These are phyloP conservation scores for Coenobita brevimanus DNA, from an alignment of 1,140 invertebrate species.

Conservation along the genomic window DNA sequence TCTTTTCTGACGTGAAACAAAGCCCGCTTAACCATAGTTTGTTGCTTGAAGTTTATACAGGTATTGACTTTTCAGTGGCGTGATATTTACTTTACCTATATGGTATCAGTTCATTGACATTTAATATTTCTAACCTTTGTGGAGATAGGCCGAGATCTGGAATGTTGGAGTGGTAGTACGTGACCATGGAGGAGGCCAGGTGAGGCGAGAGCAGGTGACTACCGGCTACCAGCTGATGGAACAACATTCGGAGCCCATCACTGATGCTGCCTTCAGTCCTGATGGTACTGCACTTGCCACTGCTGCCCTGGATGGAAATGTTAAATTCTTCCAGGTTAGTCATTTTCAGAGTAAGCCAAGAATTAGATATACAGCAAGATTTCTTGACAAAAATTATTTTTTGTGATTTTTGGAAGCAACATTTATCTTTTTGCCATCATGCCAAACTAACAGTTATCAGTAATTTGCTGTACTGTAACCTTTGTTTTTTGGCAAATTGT, in stretches of 20 bases:
- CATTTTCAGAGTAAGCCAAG: not conserved
- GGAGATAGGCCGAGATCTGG: slow-evolving; percentile 78
- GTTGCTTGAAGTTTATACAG: not conserved
- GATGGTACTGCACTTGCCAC: slow-evolving; percentile 94
- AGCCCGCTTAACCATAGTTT: not conserved
- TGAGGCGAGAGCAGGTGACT: slow-evolving; percentile 73
- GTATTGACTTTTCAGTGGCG: no score
- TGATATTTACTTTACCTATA: no score
- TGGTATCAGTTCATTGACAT: not conserved
- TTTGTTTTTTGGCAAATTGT: no score
- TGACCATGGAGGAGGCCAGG: slow-evolving; percentile 75
- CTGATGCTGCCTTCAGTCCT: slow-evolving; percentile 92
- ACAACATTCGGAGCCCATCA: slow-evolving; percentile 81
- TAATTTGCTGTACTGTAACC: no score
- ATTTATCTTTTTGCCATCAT: no score
- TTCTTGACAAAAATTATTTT: no score
- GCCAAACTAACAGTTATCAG: no score
- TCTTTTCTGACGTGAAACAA: no score
- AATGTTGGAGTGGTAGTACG: slow-evolving; percentile 77
- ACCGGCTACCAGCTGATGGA: slow-evolving; percentile 79
- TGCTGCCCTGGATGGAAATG: slow-evolving; percentile 87
- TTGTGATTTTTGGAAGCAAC: no score
- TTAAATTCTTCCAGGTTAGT: slow-evolving; percentile 92
- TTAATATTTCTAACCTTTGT: not conserved
- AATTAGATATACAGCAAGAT: no score